Conservation (phyloP, 2,113 vertebrate species). For the Alligator sinensis region DNA sequence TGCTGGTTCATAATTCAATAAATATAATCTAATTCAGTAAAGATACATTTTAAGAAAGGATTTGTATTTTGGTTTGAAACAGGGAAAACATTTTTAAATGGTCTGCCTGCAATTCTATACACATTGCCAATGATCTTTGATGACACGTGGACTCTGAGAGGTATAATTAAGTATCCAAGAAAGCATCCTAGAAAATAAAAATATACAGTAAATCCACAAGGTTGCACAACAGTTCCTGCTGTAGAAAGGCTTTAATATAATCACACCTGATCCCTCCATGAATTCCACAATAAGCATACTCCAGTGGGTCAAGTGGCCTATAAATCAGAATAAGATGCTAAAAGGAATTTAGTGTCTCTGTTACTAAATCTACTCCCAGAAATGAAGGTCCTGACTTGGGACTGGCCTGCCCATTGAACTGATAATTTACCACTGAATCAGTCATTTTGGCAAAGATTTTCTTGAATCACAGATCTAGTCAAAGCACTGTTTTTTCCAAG, state of each 20-base stretch:
- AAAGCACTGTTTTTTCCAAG: neutral
- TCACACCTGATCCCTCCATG: neutral
- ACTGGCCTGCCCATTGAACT: neutral
- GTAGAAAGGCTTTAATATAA: neutral
- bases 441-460: neutral
- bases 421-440: neutral
- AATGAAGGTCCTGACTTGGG: neutral
- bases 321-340: neutral
- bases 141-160: neutral
- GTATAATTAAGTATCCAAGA: neutral
- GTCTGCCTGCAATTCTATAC: neutral
- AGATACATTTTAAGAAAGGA: neutral
- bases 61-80: neutral
- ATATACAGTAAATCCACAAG: neutral
- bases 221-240: neutral
- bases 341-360: neutral
- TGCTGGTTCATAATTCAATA: too few species aligned
- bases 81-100: neutral
- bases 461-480: neutral
- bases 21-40: neutral
- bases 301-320: neutral
- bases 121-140: neutral
- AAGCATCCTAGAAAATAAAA: neutral
- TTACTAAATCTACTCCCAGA: slow-evolving; percentile 9
- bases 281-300: neutral